These are phyloP conservation scores for Rhodinocichla rosea DNA, from an alignment of 2,113 vertebrate species.

Conservation along the genomic window DNA sequence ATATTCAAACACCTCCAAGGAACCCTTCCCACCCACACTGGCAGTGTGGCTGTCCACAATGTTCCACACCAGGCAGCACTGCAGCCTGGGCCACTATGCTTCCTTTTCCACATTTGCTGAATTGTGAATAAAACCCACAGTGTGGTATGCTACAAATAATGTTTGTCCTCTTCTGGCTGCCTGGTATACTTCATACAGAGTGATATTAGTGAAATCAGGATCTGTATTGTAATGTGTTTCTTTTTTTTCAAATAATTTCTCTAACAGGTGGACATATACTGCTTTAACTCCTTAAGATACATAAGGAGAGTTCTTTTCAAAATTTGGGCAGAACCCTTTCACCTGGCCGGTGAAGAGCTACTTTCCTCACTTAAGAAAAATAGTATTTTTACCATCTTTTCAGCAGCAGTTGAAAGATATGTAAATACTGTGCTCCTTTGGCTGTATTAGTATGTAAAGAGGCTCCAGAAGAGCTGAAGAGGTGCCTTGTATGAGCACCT, in stretches of 20 bases:
- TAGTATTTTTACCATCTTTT: not conserved
- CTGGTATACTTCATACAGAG: not conserved
- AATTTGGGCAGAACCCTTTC: not conserved
- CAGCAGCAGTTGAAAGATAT: not conserved
- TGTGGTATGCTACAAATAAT: fast-evolving
- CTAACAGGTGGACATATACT: fast-evolving
- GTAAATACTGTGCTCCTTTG: not conserved
- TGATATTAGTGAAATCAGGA: not conserved
- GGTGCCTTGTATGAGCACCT: not conserved
- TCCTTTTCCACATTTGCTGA: not conserved
- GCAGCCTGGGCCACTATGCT: fast-evolving
- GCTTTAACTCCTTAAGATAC: not conserved
- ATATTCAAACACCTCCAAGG: not conserved
- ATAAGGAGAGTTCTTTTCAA: not conserved
- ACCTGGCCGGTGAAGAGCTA: not conserved
- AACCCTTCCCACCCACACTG: fast-evolving
- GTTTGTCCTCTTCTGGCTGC: not conserved
- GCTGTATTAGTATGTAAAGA: not conserved
- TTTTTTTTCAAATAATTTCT: not conserved
- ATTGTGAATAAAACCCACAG: not conserved
- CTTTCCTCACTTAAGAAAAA: not conserved
- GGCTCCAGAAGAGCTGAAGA: not conserved
- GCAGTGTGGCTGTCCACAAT: not conserved
- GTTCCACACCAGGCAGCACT: not conserved
- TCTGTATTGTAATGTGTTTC: fast-evolving